Base-by-base conservation (phyloP, 2,797 vertebrate species). In the Nannoperca obscura region DNA sequence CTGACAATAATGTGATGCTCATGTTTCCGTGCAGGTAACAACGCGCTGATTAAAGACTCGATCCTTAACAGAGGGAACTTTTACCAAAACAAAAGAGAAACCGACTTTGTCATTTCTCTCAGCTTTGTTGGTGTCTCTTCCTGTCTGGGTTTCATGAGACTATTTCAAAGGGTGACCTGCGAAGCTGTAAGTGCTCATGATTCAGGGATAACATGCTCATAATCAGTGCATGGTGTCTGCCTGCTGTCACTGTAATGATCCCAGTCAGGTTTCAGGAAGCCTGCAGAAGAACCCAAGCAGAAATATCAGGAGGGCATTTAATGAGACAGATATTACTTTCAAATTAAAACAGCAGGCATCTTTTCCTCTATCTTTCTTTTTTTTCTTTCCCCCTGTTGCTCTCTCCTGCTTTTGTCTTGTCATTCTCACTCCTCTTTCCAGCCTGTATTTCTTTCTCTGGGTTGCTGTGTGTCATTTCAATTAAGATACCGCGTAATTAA, bases 401-500 rank as follows among this genome's bases (percentile, higher is more conserved):
- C 20, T 55, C 54, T 63, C 36, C 57, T 40, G 24, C 62, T 40
- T 64, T 60, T 59, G 27, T 75, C 66, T 80, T 61, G 68, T 80
- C 71, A 57, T 47, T 76, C 54, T 70, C 38, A 5, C 53, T 69
- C n/a, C 36, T 55, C 20, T 68, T 46, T 46, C 13, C 46, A 36
- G 36, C 27, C 49, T 61, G 14, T 55, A 4, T 74, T 65, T 71
- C 52, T 65, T 59, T 64, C 75, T 78, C 74, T 47, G 7, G 15
- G 52, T 62, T 40, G 22, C 58, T 47, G 61, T 76, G 78, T 79
- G 83, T 79, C 79, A 71, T 72, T 84, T 68, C 60, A 88, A 86
- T 84, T 82, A 86, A 76, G 84, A 67, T 73, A 70, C 58, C 3
- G 40, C 65, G 52, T 83, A 85, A 86, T 83, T 79, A 86, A 78